These are phyloP conservation scores for Isichthys henryi DNA, from an alignment of 2,113 vertebrate species.

Conservation along the genomic window DNA sequence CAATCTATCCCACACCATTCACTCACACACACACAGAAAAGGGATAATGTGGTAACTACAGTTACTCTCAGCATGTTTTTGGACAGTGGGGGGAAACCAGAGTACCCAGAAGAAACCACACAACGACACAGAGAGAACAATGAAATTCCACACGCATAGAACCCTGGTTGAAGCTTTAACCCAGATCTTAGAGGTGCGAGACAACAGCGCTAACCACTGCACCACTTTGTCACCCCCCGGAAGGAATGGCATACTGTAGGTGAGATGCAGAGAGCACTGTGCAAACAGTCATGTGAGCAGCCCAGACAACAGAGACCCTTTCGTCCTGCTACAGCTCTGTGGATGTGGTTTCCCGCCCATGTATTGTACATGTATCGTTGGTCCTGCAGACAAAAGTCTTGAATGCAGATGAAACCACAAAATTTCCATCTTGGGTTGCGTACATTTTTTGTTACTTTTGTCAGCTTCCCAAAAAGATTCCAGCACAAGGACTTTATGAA, in stretches of 20 bases:
- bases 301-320: background rate
- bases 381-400: background rate
- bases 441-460: background rate
- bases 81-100: too few relatives aligned
- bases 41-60: too few relatives aligned
- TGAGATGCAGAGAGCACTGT: background rate
- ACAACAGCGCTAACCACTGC: too few relatives aligned
- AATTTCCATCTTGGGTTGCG: background rate
- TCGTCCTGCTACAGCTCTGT: background rate
- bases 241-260: background rate
- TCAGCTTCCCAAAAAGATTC: background rate
- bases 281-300: background rate
- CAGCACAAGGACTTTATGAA: conserved; percentile 6
- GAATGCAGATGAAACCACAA: background rate
- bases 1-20: too few relatives aligned
- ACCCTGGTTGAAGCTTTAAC: too few relatives aligned
- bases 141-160: too few relatives aligned
- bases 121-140: too few relatives aligned
- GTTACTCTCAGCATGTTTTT: too few relatives aligned
- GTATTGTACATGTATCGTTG: background rate
- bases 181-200: too few relatives aligned
- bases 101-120: too few relatives aligned
- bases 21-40: too few relatives aligned
- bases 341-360: background rate
- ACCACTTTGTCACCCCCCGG: background rate